Conservation (phyloP, 2,797 vertebrate species). For the Crocidura indochinensis region DNA sequence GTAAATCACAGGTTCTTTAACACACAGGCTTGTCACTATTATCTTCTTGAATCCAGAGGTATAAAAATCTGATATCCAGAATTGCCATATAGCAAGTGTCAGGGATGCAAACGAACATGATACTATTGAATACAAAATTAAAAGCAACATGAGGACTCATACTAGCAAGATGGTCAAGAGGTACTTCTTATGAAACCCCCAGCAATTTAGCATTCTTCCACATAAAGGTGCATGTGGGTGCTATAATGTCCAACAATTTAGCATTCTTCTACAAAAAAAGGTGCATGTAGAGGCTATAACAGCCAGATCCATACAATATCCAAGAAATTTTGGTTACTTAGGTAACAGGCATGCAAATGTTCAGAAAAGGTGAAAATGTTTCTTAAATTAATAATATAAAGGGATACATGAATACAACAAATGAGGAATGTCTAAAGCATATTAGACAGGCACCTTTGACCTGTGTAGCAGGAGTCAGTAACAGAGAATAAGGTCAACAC, state of each 20-base stretch:
- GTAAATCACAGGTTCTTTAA: no score
- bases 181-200: neutral
- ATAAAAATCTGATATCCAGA: conserved; percentile 27
- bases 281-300: neutral
- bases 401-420: no score
- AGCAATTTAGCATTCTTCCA: no score
- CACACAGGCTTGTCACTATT: no score
- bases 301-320: conserved; percentile 1
- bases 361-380: neutral
- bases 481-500: no score
- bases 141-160: neutral
- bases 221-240: no score
- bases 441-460: no score
- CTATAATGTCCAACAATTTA: neutral
- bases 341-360: neutral
- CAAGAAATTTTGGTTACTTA: neutral
- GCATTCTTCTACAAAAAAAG: neutral
- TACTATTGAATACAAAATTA: neutral
- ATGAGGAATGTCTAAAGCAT: no score
- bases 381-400: no score
- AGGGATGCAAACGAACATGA: conserved; percentile 3
- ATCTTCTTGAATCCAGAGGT: neutral
- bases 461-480: no score
- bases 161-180: neutral
- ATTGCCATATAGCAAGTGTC: neutral